These are phyloP conservation scores for Dryocosmus kuriphilus DNA, from an alignment of 2,888 invertebrate genomes.

Conservation along the genomic window DNA sequence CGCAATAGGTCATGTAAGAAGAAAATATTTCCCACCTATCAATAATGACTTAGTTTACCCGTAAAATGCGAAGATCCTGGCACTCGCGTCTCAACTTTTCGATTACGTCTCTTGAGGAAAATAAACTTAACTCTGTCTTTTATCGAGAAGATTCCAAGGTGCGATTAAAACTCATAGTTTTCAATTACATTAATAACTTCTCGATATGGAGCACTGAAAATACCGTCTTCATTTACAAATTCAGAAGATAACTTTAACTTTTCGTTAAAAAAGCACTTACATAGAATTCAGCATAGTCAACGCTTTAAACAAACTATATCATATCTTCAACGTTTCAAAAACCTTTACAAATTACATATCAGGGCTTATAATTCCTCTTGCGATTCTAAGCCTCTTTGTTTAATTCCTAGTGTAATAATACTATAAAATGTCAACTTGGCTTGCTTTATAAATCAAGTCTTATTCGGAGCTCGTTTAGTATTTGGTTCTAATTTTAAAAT, in stretches of 20 bases:
- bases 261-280: background rate
- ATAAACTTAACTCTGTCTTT: background rate
- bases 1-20: slow-evolving; percentile 3
- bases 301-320: slow-evolving; percentile 13
- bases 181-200: background rate
- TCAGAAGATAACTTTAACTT: background rate
- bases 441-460: background rate
- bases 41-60: background rate
- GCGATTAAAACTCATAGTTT: background rate
- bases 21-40: slow-evolving; percentile 6
- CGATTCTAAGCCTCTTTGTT: background rate
- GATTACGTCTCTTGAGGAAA: background rate
- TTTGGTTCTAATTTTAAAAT: background rate
- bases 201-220: slow-evolving; percentile 1
- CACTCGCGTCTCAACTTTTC: background rate
- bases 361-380: background rate
- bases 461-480: background rate
- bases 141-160: background rate
- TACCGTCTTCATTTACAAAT: background rate
- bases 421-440: background rate
- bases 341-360: background rate
- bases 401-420: background rate
- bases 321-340: slow-evolving; percentile 22
- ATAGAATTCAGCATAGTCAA: background rate
- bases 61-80: background rate